Evolutionary conservation across 2,888 invertebrate genomes (phyloP).

Genomic region (Cerastis leucographa): DNA sequence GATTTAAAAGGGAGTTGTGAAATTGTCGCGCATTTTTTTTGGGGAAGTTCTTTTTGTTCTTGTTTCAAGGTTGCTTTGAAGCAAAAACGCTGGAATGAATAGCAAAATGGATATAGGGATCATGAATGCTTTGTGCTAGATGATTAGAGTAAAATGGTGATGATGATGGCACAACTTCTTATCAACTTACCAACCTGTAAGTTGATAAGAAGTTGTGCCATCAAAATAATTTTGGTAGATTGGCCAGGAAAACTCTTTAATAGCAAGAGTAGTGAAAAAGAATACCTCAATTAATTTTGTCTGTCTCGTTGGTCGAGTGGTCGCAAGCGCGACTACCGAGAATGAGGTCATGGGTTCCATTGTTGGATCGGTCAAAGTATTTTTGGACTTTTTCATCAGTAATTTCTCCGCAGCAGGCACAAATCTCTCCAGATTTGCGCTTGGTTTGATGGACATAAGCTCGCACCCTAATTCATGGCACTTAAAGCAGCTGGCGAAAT

Average conservation of each 20-base stretch:
- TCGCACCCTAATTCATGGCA: background rate
- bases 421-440: too few relatives aligned
- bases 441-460: background rate
- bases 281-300: too few relatives aligned
- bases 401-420: background rate
- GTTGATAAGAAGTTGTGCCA: background rate
- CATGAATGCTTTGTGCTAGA: background rate
- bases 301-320: background rate
- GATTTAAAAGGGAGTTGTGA: constrained; percentile 58
- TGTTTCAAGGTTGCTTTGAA: background rate
- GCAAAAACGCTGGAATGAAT: background rate
- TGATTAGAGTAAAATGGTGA: background rate
- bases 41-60: background rate
- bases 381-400: background rate
- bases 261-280: background rate
- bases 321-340: background rate
- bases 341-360: background rate
- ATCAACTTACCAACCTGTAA: too few relatives aligned
- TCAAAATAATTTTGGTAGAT: background rate
- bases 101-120: background rate
- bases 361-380: background rate
- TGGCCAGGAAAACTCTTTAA: background rate
- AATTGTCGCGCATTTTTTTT: constrained; percentile 29
- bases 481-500: background rate
- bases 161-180: too few relatives aligned